Conservation (phyloP, 1,140 invertebrate species). For the Euwallacea similis region DNA sequence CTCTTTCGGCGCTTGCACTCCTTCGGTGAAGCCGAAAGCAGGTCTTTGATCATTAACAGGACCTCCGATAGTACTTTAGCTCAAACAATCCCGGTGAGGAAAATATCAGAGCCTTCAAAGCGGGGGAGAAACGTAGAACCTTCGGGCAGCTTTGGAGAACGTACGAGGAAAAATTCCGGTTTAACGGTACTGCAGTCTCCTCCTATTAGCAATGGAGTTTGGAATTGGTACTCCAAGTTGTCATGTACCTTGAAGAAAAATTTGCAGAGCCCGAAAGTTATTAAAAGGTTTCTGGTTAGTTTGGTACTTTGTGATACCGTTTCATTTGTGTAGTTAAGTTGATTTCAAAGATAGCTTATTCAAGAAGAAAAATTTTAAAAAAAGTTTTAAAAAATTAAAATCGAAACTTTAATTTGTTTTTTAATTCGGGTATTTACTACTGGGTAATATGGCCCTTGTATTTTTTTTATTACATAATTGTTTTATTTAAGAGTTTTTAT, state of each 20-base stretch:
- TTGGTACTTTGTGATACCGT: not conserved
- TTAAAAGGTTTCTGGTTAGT: slow-evolving; percentile 54
- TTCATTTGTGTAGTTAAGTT: no score
- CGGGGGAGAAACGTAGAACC: not conserved
- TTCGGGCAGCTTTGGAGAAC: not conserved
- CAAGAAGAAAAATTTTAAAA: no score
- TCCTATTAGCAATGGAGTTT: slow-evolving; percentile 48
- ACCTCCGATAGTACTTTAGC: not conserved
- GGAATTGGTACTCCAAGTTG: slow-evolving; percentile 58
- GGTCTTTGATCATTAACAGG: not conserved
- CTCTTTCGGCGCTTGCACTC: slow-evolving; percentile 23
- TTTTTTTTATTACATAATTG: no score
- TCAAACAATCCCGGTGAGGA: slow-evolving; percentile 6
- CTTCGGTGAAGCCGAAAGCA: slow-evolving; percentile 12
- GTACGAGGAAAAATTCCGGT: slow-evolving; percentile 30
- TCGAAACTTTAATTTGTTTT: no score
- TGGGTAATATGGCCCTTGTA: no score
- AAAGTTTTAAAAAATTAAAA: no score
- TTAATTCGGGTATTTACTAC: no score
- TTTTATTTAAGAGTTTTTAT: no score
- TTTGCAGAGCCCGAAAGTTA: slow-evolving; percentile 53
- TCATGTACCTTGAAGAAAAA: slow-evolving; percentile 56
- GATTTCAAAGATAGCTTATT: no score
- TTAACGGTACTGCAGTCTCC: slow-evolving; percentile 50
- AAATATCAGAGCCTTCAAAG: slow-evolving; percentile 23